A percentile compares a stretch with the other conserved stretches of the same genome.
Conservation (phyloP, 92 coral and sea anemone species). For the Bergia sp. region DNA sequence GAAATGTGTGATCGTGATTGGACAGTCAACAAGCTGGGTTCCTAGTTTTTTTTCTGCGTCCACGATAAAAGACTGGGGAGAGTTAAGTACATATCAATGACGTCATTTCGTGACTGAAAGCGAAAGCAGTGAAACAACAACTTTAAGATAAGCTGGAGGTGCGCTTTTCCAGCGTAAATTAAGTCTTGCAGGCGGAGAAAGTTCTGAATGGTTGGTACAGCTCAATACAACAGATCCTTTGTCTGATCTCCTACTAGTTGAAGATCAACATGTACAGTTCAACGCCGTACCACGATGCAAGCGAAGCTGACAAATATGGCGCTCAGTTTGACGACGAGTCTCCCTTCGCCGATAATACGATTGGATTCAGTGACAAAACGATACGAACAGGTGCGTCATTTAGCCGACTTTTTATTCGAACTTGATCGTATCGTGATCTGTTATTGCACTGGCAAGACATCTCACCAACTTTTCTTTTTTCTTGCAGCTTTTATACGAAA, state of each 20-base stretch:
- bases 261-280: constrained; percentile 38
- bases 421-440: no score
- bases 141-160: background rate
- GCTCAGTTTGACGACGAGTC: constrained; percentile 51
- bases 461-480: constrained; percentile 38
- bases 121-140: background rate
- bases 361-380: constrained; percentile 84
- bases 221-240: background rate
- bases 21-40: no score
- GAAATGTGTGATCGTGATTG: no score
- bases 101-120: constrained; percentile 23
- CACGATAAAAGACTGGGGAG: background rate
- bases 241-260: background rate
- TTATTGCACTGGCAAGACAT: background rate
- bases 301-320: constrained; percentile 76
- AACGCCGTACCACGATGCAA: constrained; percentile 55
- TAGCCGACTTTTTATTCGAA: background rate
- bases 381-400: constrained; percentile 86
- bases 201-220: constrained; percentile 5
- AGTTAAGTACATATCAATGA: background rate
- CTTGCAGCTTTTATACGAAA: constrained; percentile 91
- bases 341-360: constrained; percentile 66
- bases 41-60: no score
- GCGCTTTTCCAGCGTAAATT: constrained; percentile 7
- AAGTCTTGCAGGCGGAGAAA: constrained; percentile 7